These are phyloP conservation scores for Pseudoatta argentina DNA, from an alignment of 1,140 invertebrate species.

Conservation along the genomic window DNA sequence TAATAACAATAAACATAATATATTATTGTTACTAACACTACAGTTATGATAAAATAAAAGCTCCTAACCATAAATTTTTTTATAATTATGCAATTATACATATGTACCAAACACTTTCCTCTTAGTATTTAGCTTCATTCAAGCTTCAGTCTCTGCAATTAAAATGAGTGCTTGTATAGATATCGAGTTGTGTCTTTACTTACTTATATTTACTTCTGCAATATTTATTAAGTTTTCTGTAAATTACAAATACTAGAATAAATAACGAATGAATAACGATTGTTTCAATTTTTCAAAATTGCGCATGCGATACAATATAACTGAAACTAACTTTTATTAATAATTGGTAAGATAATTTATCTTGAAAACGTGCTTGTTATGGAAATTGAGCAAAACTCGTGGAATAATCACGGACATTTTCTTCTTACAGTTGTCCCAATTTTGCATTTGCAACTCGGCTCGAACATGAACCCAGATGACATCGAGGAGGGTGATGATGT, in stretches of 20 bases:
- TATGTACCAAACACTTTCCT: no score
- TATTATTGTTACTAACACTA: no score
- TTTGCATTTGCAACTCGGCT: constrained; percentile 91
- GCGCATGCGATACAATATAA: background rate
- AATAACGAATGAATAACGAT: background rate
- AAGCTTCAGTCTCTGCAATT: background rate
- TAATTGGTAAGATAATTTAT: background rate
- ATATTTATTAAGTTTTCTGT: background rate
- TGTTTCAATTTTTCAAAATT: constrained; percentile 13
- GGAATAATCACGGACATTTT: constrained; percentile 17
- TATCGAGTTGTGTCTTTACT: background rate
- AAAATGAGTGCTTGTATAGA: background rate
- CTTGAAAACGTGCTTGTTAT: background rate
- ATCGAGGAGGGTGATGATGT: constrained; percentile 96
- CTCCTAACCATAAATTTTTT: no score
- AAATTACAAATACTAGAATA: background rate
- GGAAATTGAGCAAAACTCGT: background rate
- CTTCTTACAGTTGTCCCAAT: constrained; percentile 90
- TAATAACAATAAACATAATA: no score
- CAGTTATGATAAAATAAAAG: no score
- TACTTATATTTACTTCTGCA: background rate
- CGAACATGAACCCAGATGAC: constrained; percentile 94
- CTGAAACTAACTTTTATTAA: background rate
- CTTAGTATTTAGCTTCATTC: no score
- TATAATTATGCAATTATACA: no score